Evolutionary conservation across 1,140 invertebrate species (phyloP).

Genomic region (Drosophila prosaltans): DNA sequence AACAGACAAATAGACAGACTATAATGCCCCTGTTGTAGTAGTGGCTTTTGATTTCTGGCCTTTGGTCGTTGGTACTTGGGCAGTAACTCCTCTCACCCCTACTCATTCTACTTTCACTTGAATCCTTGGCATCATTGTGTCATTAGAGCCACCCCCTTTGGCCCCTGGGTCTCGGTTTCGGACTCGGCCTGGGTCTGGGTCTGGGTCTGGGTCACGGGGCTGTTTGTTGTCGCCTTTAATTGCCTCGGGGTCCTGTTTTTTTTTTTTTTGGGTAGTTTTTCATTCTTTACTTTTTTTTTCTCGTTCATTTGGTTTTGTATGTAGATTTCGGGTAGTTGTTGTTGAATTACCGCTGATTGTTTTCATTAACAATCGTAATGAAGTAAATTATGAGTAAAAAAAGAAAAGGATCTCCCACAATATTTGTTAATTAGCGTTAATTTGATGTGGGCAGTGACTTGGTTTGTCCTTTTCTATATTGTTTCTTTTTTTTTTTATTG

Average conservation of each 20-base stretch:
- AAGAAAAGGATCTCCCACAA: slow-evolving; percentile 37
- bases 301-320: slow-evolving; percentile 32
- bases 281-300: slow-evolving; percentile 13
- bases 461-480: slow-evolving; percentile 5
- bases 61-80: slow-evolving; percentile 15
- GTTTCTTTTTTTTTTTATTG: slow-evolving; percentile 25
- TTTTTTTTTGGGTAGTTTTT: slow-evolving; percentile 68
- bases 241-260: slow-evolving; percentile 39
- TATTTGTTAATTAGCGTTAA: slow-evolving; percentile 78
- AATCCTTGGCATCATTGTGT: slow-evolving; percentile 65
- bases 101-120: slow-evolving; percentile 3
- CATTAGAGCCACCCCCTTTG: slow-evolving; percentile 65
- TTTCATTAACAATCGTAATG: slow-evolving; percentile 80
- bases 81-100: not conserved
- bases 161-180: slow-evolving; percentile 35
- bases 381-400: slow-evolving; percentile 74
- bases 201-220: slow-evolving; percentile 50
- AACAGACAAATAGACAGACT: not conserved
- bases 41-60: slow-evolving; percentile 76
- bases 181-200: slow-evolving; percentile 17
- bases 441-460: slow-evolving; percentile 56
- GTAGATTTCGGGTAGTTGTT: slow-evolving; percentile 48
- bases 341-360: slow-evolving; percentile 76
- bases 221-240: slow-evolving; percentile 81
- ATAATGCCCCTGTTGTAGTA: slow-evolving; percentile 42